Evolutionary conservation across 2,113 vertebrate species (phyloP), one percentile per base, ranked within the genome.

Genomic region (Dermatemys mawii): DNA sequence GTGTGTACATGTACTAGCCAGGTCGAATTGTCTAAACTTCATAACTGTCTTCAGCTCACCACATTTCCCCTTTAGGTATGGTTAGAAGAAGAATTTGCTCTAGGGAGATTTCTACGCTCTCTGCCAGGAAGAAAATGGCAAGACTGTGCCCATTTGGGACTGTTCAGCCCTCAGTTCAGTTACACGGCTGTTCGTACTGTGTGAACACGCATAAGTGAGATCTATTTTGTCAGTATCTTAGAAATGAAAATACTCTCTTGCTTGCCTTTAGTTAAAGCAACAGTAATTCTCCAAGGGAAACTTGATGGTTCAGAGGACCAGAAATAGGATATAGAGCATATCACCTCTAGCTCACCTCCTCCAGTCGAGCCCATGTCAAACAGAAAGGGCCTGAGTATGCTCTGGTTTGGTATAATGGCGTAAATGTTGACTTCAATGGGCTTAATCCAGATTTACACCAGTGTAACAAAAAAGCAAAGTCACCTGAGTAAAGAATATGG

Each of bases 31-130:
- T 48, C 55, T n/a, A 49, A 87, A 94, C 78, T 96, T 93, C 49
- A 35, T 57, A 96, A 80, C 83, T 89, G 83, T 83, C 94, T 94
- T 57, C 26, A 41, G 53, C 90, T 94, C 91, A 94, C 79, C 83
- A 78, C 46, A 67, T 81, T 76, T 83, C n/a, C 84, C 87, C 48
- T 95, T 93, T 29, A 50, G 85, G 90, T 63, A 73, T 38, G 81
- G 32, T 29, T 29, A 75, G 44, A 46, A n/a, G 22, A 10, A 85
- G 41, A 80, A 75, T 90, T 90, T 87, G 78, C 63, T 88, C 83
- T 87, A 95, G 50, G 78, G 44, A 50, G 75, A 88, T 51, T 54
- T 94, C 60, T 44, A 54, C 9, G 70, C 50, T 49, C 84, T 9
- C 46, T 90, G 84, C 27, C 41, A 88, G 32, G 81, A 87, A 78